Evolutionary conservation across 1,140 invertebrate species (phyloP).

Genomic region (Oryctes rhinoceros): DNA sequence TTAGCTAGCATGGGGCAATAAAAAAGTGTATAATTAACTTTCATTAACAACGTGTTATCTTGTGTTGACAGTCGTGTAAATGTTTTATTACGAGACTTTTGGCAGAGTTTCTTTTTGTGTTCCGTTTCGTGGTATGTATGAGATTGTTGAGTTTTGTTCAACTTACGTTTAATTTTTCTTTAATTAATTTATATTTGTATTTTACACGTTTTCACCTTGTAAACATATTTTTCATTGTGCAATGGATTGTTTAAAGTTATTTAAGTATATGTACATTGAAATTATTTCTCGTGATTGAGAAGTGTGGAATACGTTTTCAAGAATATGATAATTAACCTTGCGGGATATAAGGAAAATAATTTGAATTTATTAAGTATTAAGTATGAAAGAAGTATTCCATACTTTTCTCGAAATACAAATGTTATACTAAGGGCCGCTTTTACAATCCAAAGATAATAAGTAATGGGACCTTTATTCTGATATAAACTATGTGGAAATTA

Average conservation of each 20-base stretch:
- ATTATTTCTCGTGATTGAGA: neutral
- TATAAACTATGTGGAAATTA: no score
- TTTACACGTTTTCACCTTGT: neutral
- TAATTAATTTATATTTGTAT: neutral
- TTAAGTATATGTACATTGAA: neutral
- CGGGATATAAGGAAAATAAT: neutral
- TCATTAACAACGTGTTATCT: slow-evolving; percentile 26
- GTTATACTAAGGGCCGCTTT: neutral
- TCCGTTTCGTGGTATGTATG: neutral
- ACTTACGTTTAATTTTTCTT: neutral
- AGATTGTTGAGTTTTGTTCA: slow-evolving; percentile 1
- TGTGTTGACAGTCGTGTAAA: slow-evolving; percentile 5
- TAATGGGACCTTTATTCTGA: no score
- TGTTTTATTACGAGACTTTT: neutral
- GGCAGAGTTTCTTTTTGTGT: slow-evolving; percentile 3
- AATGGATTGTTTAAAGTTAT: neutral
- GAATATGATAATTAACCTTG: neutral
- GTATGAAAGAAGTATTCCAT: neutral
- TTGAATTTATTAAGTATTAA: neutral
- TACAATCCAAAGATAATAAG: no score
- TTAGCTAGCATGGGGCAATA: slow-evolving; percentile 55
- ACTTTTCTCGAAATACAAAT: neutral
- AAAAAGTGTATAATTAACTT: slow-evolving; percentile 2
- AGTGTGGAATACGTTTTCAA: slow-evolving; percentile 13
- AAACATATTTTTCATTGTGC: slow-evolving; percentile 10